Evolutionary conservation across 2,113 vertebrate species (phyloP), one percentile per base, ranked within the genome.

Genomic region (Himantopus leucocephalus): DNA sequence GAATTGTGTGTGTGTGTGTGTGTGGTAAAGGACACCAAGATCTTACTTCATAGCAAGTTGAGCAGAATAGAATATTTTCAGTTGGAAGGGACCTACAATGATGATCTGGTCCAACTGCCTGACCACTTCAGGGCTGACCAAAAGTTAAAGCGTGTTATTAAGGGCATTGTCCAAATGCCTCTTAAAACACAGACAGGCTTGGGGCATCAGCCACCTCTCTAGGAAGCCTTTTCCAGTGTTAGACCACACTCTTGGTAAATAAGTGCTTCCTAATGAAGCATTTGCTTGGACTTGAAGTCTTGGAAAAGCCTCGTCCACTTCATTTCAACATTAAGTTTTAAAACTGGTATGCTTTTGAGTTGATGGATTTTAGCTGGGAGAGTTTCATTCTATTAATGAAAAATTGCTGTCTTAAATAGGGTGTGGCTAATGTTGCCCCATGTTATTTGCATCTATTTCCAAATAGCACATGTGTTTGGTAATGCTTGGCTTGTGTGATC

Each of bases 381-480:
- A 72, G 45, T 52, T 96, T 85, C 17, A 84, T 29, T 68, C 50
- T 85, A 14, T 77, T 92, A 88, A 92, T 80, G 59, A 91, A 77
- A 85, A 80, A 52, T 64, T 92, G 24, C 70, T 26, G 14, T 29
- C 45, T 64, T 71, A 82, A 56, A 18, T 41, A 70, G 63, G 70
- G 88, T 66, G 92, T 2, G 9, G 29, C 74, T 88, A 12, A 23
- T 68, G 53, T 90, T 96, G 27, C 74, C 55, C 32, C 50, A 41
- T 88, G 59, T 77, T 27, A 77, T 90, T 96, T 93, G 67, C 88
- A 67, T 85, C 29, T 76, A 24, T 83, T 97, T 96, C 82, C 75
- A 88, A 88, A 85, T 83, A 92, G 37, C 64, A 75, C 12, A 5
- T 53, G 14, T 79, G 63, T 91, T 95, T 82, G 53, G 77, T 73